Percentiles rank a stretch among this genome's conserved stretches.
Evolutionary conservation across 2,113 vertebrate genomes (phyloP).

Genomic region (Brachypodius melanocephalos): DNA sequence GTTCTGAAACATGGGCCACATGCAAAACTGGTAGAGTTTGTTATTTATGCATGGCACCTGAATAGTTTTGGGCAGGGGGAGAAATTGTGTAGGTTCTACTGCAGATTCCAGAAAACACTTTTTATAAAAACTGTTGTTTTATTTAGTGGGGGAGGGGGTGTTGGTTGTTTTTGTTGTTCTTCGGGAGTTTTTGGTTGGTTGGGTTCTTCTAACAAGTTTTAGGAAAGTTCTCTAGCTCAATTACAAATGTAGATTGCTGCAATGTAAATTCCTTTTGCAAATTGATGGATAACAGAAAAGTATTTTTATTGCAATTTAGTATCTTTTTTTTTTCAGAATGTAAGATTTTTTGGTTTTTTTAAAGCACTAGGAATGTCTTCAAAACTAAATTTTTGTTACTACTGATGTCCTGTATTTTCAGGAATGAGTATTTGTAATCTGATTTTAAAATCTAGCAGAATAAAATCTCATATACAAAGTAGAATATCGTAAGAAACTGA

Average conservation of each 20-base stretch:
- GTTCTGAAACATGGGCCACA: not conserved
- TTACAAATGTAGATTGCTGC: not conserved
- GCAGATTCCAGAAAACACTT: not conserved
- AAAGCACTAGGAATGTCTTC: not conserved
- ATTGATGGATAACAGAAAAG: not conserved
- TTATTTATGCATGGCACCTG: not conserved
- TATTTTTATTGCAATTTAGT: not conserved
- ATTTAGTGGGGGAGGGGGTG: no score
- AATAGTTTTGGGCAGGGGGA: accelerated
- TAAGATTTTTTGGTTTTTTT: not conserved
- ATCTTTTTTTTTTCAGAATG: not conserved
- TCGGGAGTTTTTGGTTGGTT: not conserved
- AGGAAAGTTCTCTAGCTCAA: not conserved
- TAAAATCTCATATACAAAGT: not conserved
- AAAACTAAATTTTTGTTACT: not conserved
- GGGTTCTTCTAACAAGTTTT: not conserved
- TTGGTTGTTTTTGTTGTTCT: not conserved
- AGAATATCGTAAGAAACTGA: not conserved
- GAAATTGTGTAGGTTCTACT: not conserved
- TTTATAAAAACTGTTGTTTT: not conserved
- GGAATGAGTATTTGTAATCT: not conserved
- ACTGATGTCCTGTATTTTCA: not conserved
- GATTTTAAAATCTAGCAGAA: not conserved
- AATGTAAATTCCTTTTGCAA: not conserved
- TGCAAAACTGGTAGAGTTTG: not conserved